Conservation (phyloP, 2,113 vertebrate genomes). For the Rhipidura dahli region DNA sequence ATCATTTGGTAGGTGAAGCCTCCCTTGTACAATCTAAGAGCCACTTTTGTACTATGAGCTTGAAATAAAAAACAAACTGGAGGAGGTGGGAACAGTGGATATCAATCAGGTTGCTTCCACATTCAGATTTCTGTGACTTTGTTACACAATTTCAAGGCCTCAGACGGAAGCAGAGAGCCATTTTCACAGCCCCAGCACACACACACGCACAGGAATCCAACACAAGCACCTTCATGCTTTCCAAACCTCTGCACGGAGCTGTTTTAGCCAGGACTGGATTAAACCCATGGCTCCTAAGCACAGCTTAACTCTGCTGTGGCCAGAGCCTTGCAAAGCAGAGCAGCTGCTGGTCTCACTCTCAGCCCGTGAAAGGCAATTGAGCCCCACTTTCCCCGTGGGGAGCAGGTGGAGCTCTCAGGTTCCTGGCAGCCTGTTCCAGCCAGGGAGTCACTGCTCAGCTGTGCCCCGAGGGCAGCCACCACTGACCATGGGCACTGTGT, state of each 20-base stretch:
- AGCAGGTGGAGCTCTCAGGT: constrained; percentile 5
- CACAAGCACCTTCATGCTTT: neutral
- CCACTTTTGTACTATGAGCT: neutral
- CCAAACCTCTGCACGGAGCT: neutral
- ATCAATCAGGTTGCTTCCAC: neutral
- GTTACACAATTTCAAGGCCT: neutral
- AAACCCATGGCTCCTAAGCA: neutral
- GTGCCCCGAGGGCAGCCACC: neutral
- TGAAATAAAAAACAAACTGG: neutral
- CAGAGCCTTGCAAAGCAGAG: neutral
- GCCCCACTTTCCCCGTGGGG: neutral
- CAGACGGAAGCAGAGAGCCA: neutral
- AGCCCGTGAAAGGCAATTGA: neutral
- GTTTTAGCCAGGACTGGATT: neutral
- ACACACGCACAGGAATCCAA: neutral
- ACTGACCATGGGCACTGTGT: neutral
- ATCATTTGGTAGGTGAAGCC: neutral
- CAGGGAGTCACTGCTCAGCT: neutral
- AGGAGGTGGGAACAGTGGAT: neutral
- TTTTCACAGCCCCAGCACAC: neutral
- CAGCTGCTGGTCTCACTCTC: neutral
- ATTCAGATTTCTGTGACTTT: neutral
- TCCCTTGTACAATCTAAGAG: neutral
- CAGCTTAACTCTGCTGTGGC: neutral
- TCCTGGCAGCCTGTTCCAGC: neutral